Evolutionary conservation across 2,797 vertebrate species (phyloP).

Genomic region (Tachyglossus aculeatus): DNA sequence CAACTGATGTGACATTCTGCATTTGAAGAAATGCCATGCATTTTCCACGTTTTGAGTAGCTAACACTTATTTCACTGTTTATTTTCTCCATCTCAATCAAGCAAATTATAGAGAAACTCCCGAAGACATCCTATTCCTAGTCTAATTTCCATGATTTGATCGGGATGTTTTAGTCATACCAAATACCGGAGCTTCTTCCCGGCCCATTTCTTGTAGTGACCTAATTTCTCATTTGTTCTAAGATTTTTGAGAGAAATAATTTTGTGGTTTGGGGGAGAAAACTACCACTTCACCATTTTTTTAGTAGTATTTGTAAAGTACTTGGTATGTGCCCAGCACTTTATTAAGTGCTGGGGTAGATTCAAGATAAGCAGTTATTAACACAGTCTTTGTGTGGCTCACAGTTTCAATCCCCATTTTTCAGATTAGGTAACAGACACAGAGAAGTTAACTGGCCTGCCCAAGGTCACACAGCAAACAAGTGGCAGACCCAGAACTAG

Average conservation of each 20-base stretch:
- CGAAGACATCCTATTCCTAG: not conserved
- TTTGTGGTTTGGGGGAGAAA: no score
- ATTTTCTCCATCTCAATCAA: conserved; percentile 9
- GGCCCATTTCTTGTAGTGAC: not conserved
- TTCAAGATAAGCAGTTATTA: no score
- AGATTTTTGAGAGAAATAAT: not conserved
- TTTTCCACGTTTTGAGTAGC: not conserved
- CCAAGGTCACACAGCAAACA: no score
- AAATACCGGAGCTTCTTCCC: not conserved
- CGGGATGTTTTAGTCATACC: conserved; percentile 16
- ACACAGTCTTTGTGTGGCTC: no score
- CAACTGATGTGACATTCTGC: not conserved
- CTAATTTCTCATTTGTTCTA: conserved; percentile 16
- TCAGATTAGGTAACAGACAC: no score
- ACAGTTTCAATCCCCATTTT: no score
- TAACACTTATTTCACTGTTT: conserved; percentile 5
- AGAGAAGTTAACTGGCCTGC: no score
- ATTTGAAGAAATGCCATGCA: not conserved
- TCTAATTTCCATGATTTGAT: conserved; percentile 15
- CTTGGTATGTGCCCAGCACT: no score
- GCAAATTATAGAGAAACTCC: not conserved
- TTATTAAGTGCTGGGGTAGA: no score
- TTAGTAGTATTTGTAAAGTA: no score
- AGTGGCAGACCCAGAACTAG: no score
- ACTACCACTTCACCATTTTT: no score